These are phyloP conservation scores for Tipula confusa DNA, from an alignment of 2,888 invertebrate genomes.

Conservation along the genomic window DNA sequence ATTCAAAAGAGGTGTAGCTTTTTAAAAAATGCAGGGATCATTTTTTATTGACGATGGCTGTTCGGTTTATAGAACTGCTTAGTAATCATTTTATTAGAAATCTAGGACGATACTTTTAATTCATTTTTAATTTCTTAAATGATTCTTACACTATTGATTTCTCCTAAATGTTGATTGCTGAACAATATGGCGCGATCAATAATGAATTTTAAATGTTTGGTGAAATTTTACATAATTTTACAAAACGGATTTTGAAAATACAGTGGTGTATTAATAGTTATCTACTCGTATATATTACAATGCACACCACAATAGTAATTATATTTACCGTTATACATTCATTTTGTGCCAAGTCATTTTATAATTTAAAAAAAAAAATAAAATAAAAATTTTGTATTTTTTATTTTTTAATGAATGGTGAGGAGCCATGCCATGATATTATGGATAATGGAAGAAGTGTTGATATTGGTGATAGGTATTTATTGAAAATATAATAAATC, in stretches of 20 bases:
- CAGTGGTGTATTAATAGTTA: neutral
- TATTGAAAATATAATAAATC: constrained; percentile 25
- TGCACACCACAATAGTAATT: constrained; percentile 3
- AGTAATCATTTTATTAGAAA: too few relatives aligned
- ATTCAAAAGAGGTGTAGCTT: too few relatives aligned
- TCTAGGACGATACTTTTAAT: too few relatives aligned
- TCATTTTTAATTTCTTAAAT: too few relatives aligned
- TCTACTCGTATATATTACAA: neutral
- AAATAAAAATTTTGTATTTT: neutral
- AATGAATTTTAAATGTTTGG: neutral
- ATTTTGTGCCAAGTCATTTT: constrained; percentile 3
- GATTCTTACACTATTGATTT: too few relatives aligned
- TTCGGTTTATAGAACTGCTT: too few relatives aligned
- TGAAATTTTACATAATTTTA: neutral
- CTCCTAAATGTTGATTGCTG: neutral
- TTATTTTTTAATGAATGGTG: constrained; percentile 3
- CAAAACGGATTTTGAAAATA: neutral
- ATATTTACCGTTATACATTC: neutral
- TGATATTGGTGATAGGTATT: constrained; percentile 25
- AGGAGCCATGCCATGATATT: neutral
- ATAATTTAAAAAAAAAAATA: neutral
- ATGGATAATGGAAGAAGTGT: constrained; percentile 12
- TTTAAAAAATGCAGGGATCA: too few relatives aligned
- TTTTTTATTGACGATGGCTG: too few relatives aligned
- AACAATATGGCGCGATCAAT: neutral